Conservation (phyloP, 2,888 invertebrate species). For the Epirrhoe alternata region DNA sequence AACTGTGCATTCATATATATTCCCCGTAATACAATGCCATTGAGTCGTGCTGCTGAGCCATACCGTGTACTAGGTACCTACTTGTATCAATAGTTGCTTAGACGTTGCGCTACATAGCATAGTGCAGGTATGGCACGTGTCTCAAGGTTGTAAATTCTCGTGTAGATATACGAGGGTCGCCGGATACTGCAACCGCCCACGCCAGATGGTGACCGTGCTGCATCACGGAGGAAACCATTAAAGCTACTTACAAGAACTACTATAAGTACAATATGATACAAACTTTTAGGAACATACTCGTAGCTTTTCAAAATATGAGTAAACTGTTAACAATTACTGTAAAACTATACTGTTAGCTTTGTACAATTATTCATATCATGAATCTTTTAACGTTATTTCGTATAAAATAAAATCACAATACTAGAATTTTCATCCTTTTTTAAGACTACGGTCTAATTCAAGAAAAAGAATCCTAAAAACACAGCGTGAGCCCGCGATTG, state of each 20-base stretch:
- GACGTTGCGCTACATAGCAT: conserved; percentile 16
- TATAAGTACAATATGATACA: background rate
- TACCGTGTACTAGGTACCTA: conserved; percentile 1
- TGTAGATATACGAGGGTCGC: conserved; percentile 62
- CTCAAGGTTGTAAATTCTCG: conserved; percentile 56
- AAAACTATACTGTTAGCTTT: too few species aligned
- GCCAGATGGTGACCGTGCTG: conserved; percentile 55
- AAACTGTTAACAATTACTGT: too few species aligned
- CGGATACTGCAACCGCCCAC: conserved; percentile 51
- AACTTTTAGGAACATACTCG: background rate
- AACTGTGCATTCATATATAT: conserved; percentile 11
- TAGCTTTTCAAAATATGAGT: background rate
- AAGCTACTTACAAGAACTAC: conserved; percentile 2
- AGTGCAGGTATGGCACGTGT: conserved; percentile 40
- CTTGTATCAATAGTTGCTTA: conserved; percentile 18
- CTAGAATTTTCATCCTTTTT: background rate
- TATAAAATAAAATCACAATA: too few species aligned
- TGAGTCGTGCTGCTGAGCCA: conserved; percentile 12
- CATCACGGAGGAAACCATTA: conserved; percentile 42
- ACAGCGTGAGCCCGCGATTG: conserved; percentile 36
- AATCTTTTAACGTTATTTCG: too few species aligned
- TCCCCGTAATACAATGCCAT: conserved; percentile 17
- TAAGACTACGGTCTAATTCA: background rate
- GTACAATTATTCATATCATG: too few species aligned
- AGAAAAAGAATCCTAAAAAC: conserved; percentile 1